Base-by-base conservation (phyloP, 1,140 invertebrate genomes). In the Drosophila lowei region DNA sequence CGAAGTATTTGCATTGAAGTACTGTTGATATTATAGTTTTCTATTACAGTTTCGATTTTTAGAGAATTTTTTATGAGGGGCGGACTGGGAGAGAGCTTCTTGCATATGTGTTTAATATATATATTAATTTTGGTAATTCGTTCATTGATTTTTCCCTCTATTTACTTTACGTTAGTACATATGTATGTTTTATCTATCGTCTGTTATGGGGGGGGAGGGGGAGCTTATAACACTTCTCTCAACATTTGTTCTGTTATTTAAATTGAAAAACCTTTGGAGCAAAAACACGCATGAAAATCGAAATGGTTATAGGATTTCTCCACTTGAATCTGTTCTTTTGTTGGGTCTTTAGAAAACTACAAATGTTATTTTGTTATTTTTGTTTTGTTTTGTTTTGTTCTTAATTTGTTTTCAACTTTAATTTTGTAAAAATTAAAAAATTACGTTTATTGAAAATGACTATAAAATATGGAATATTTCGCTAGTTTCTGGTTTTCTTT, bases 381-480 rank as follows among this genome's bases (percentile, higher is more conserved):
- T 1, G 18, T 65, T 74, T 70, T 61, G 42, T 68, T 43, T 34
- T 38, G 58, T 50, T 58, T 49, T 38, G 21, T 47, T 68, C 11
- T 38, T 38, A 13, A 38, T 65, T 73, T 48, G 25, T 68, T 83
- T 54, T 71, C 78, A 86, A 86, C 73, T 65, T 77, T 55, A 86
- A 81, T 85, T 86, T 85, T 86, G 81, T 86, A 86, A 86, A 85
- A 85, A 86, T 86, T 81, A 85, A 85, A 85, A 85, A 85, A 85
- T 86, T 85, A 85, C 81, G 64, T 85, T 81, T 85, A 86, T 85
- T 77, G 81, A 85, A 85, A 85, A 85, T 85, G 23, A 86, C 81
- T 85, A 85, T 85, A 85, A 85, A 85, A 85, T 85, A 85, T 85
- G 81, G 77, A 85, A 86, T 85, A 85, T 86, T 85, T 86, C 59